Base-by-base conservation (phyloP, 2,113 vertebrate species). In the Nothoprocta pentlandii region DNA sequence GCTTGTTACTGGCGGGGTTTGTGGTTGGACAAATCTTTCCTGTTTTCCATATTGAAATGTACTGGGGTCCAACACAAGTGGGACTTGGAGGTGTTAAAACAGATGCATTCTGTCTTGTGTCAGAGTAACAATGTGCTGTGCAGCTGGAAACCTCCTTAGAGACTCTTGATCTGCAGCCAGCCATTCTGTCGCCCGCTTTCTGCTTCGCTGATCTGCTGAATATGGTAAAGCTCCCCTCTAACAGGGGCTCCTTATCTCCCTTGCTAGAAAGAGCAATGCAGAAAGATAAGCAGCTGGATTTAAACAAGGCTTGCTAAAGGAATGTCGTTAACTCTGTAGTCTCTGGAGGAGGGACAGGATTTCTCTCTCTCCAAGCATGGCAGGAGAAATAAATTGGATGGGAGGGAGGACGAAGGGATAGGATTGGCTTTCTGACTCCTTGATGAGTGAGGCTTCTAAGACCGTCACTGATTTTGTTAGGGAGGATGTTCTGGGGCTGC, bases 221-320 rank as follows among this genome's bases (percentile, higher is more conserved):
- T 70, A 6, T 44, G 67, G 78, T 23, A 59, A 8, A 63, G 89
- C 94, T 82, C 58, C 62, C 81, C 22, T 56, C 14, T 1, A 15
- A 13, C 6, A 3, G 58, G 80, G 83, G 76, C 80, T 95, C 84
- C 93, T 96, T 96, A 93, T 97, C 95, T 96, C 64, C 83, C 64
- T 67, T 1, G 8, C 59, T 46, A 7, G 76, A 63, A 70, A 66
- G 83, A 93, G 92, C 90, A 78, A 9, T 1, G 77, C 69, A 5
- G 85, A 47, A 49, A 93, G 94, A 96, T 95, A 93, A 96, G 92
- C 2, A 75, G 78, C 90, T 88, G 94, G 73, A 8, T 90, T 93
- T n/a, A 25, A 94, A 32, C 74, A 4, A 2, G 19, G 51, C n/a
- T 76, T 25, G 73, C 92, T 47, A 0, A 69, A 69, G 79, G 85